phyloP scores from a whole-genome alignment of 2,888 invertebrate genomes.

The Acleris sparsana region DNA sequence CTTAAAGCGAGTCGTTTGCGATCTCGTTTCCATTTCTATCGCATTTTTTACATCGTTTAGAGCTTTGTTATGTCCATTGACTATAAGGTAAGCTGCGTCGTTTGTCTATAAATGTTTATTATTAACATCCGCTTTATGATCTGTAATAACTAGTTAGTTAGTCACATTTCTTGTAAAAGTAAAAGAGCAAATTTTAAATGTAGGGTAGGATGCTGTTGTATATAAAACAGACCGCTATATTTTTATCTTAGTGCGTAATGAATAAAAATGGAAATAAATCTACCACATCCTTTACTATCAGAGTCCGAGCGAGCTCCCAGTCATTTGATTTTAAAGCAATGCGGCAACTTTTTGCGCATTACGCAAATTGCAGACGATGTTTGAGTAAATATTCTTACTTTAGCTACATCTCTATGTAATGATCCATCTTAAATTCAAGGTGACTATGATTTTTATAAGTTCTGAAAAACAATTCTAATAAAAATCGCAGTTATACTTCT shows the following conservation, averaged over 20 bases:
- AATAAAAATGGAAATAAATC: constrained; percentile 22
- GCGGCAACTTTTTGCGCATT: constrained; percentile 28
- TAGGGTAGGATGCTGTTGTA: too few species aligned
- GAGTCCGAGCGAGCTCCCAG: constrained; percentile 2
- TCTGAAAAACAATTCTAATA: constrained; percentile 12
- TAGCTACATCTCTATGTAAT: constrained; percentile 23
- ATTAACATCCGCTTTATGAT: neutral
- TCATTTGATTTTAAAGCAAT: constrained; percentile 14
- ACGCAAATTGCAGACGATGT: constrained; percentile 11
- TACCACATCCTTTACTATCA: constrained; percentile 11
- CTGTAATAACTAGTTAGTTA: too few species aligned
- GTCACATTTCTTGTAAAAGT: too few species aligned
- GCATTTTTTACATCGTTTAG: neutral
- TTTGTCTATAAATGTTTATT: neutral
- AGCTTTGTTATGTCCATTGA: constrained; percentile 1
- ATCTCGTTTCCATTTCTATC: constrained; percentile 20
- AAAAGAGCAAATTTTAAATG: too few species aligned
- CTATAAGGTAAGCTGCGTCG: neutral
- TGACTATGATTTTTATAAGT: constrained; percentile 23
- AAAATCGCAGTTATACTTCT: too few species aligned
- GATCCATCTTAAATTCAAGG: constrained; percentile 26
- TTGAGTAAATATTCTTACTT: constrained; percentile 23
- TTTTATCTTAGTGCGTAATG: constrained; percentile 22
- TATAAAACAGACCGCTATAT: constrained; percentile 1
- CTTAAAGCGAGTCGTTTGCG: constrained; percentile 48